These are phyloP conservation scores for Rhagonycha fulva DNA, from an alignment of 2,888 invertebrate genomes.

Conservation along the genomic window DNA sequence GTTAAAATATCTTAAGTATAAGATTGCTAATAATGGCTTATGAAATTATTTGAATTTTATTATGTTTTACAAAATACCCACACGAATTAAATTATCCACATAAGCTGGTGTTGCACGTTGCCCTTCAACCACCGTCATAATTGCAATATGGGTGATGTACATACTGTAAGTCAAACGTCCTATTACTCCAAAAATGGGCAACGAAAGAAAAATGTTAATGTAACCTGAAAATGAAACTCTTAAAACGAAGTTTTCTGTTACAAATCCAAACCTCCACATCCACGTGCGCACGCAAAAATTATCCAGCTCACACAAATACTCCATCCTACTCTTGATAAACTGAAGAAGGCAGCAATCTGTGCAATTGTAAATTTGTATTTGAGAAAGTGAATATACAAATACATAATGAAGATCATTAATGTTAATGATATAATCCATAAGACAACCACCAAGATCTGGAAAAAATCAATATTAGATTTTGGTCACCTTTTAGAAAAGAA, in stretches of 20 bases:
- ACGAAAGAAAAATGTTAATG: conserved; percentile 59
- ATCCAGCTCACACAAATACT: conserved; percentile 33
- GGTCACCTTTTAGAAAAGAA: neutral
- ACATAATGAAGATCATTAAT: conserved; percentile 23
- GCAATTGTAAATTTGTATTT: conserved; percentile 21
- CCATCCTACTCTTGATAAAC: conserved; percentile 32
- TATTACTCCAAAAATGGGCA: conserved; percentile 58
- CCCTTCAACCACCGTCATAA: conserved; percentile 40
- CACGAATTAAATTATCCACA: conserved; percentile 41
- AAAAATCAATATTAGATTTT: neutral
- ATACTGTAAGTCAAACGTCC: conserved; percentile 61
- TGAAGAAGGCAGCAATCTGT: conserved; percentile 25
- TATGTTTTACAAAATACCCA: conserved; percentile 31
- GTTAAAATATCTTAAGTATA: neutral
- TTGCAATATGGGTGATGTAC: conserved; percentile 58
- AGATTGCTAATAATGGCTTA: neutral
- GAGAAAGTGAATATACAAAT: conserved; percentile 11
- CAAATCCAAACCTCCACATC: conserved; percentile 32
- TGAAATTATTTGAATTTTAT: too few species aligned
- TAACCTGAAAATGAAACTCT: conserved; percentile 50
- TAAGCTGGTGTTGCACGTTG: conserved; percentile 35
- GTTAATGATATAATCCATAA: conserved; percentile 27
- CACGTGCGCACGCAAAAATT: conserved; percentile 33
- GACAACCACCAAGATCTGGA: conserved; percentile 26
- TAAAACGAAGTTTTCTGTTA: neutral